Percentiles rank a stretch among this genome's conserved stretches.
Conservation (phyloP, 2,888 invertebrate genomes). For the Anoplius nigerrimus region DNA sequence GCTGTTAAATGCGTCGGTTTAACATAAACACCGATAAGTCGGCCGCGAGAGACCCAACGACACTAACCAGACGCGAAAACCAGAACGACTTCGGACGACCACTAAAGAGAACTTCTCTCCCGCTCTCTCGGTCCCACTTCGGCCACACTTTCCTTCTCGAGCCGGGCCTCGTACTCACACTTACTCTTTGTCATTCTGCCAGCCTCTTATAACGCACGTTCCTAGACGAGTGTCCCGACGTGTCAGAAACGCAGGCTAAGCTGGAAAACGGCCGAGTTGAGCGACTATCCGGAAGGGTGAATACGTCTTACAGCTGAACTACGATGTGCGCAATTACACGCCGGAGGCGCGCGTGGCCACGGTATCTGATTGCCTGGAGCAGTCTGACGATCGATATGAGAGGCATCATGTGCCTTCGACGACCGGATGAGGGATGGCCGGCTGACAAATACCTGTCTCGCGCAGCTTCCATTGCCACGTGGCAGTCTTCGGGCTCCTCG, state of each 20-base stretch:
- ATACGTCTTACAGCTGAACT: too few relatives aligned
- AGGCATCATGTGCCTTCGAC: slow-evolving; percentile 6
- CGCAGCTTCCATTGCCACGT: slow-evolving; percentile 37
- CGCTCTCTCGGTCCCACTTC: slow-evolving; percentile 5
- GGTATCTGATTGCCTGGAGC: slow-evolving; percentile 45
- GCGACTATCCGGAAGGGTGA: too few relatives aligned
- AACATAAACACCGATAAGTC: slow-evolving; percentile 73
- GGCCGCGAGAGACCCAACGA: slow-evolving; percentile 56
- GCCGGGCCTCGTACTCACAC: neutral
- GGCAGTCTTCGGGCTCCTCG: slow-evolving; percentile 27
- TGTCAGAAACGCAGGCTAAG: too few relatives aligned
- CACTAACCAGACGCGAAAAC: slow-evolving; percentile 68
- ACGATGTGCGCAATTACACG: slow-evolving; percentile 5
- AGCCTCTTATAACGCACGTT: too few relatives aligned
- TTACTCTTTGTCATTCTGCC: too few relatives aligned
- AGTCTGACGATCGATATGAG: slow-evolving; percentile 44
- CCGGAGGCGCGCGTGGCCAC: slow-evolving; percentile 34
- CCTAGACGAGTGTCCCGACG: too few relatives aligned
- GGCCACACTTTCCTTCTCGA: slow-evolving; percentile 12
- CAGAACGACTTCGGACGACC: slow-evolving; percentile 35
- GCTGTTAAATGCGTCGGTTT: slow-evolving; percentile 68
- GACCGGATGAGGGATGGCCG: slow-evolving; percentile 16
- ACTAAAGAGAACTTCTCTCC: slow-evolving; percentile 18
- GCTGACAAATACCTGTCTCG: slow-evolving; percentile 17
- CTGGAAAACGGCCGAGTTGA: too few relatives aligned